Base-by-base conservation (phyloP, 2,797 vertebrate species). In the Crenuchus spilurus region DNA sequence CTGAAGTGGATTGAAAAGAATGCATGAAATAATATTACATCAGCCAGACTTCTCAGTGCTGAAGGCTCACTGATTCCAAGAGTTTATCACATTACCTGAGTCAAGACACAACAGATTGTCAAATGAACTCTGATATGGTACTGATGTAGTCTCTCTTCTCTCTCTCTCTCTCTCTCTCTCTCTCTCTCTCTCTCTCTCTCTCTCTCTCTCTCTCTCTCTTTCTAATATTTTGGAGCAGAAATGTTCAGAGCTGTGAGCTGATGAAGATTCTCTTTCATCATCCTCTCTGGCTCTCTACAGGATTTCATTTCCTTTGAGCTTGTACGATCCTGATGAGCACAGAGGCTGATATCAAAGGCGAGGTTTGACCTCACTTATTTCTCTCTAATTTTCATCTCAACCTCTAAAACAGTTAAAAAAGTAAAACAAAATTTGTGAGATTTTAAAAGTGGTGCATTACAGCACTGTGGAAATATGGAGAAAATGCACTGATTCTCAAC, bases 241-340 rank as follows among this genome's bases (percentile, higher is more conserved):
- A n/a, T n/a, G n/a, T n/a, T n/a, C n/a, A n/a, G 55, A 80, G 67
- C 69, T 61, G 70, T 52, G 24, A 60, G 48, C 70, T 78, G 78
- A 78, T 82, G 81, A 80, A 82, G 70, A 77, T 66, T 78, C 78
- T 76, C 81, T 82, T 82, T 82, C 78, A 82, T 82, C 81, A 78
- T 82, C 63, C 35, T 72, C 60, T 78, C 75, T 49, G 54, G 42
- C 46, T 76, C 52, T 51, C 68, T 58, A 60, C 51, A 76, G 68
- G 68, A 78, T 80, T 80, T 63, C 61, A 49, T 72, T 75, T 70
- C 71, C 72, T 75, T 76, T 82, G 70, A 82, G 78, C 61, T 72
- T 52, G 70, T 42, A 54, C 70, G 72, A 80, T 78, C 49, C 72
- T 80, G 75, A 80, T 80, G 69, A 80, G 75, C 72, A 70, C 60